Percentiles rank a stretch among this genome's conserved stretches.
phyloP scores from a whole-genome alignment of 2,113 vertebrate genomes.

The Chaetura pelagica region DNA sequence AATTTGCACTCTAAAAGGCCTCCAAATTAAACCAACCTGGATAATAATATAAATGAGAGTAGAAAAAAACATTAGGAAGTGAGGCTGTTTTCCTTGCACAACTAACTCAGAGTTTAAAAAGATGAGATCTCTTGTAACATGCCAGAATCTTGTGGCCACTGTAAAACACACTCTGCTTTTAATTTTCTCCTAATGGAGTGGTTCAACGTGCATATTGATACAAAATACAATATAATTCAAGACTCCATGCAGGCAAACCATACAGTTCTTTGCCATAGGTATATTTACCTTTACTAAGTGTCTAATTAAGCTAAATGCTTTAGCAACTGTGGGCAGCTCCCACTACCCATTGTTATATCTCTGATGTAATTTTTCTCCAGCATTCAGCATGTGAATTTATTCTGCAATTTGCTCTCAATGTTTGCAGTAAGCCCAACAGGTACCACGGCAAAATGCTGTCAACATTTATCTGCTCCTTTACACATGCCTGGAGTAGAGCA shows the following conservation, averaged over 20 bases:
- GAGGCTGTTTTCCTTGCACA: background rate
- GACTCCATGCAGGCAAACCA: background rate
- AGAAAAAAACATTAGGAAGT: background rate
- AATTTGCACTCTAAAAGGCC: background rate
- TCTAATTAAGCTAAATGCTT: background rate
- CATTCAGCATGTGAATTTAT: constrained; percentile 26
- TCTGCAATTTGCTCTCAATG: constrained; percentile 20
- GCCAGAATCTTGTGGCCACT: background rate
- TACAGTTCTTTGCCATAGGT: background rate
- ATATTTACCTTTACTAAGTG: background rate
- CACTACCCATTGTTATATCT: constrained; percentile 21
- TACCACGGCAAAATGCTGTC: constrained; percentile 34
- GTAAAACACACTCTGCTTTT: background rate
- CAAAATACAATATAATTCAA: background rate
- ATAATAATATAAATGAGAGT: background rate
- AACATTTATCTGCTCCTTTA: constrained; percentile 45
- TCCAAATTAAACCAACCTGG: background rate
- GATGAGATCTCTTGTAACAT: background rate
- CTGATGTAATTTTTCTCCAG: constrained; percentile 26
- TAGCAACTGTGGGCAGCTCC: background rate
- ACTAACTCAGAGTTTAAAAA: background rate
- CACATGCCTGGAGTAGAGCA: constrained; percentile 13
- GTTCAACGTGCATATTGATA: background rate
- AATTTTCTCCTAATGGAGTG: background rate
- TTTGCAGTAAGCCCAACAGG: background rate